phyloP scores from a whole-genome alignment of 1,140 invertebrate genomes.

The Diplogasteroides magnus region DNA sequence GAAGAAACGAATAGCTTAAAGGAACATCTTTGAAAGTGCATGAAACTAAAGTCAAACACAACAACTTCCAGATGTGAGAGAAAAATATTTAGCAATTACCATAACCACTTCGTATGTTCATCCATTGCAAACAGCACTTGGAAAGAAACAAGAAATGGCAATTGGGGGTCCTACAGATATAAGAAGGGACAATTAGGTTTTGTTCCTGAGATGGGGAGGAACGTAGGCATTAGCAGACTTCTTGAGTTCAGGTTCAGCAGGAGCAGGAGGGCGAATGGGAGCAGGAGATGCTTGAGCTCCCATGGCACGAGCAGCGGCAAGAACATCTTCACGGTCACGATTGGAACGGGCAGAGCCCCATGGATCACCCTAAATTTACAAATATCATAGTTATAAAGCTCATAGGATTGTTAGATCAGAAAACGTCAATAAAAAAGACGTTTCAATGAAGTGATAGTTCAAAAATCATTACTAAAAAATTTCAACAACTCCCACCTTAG shows the following conservation, averaged over 20 bases:
- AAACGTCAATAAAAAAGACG: no score
- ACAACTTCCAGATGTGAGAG: no score
- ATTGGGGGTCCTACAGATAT: background rate
- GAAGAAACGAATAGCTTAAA: no score
- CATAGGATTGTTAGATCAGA: background rate
- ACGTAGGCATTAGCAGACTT: constrained; percentile 17
- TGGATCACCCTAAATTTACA: background rate
- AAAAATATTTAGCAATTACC: no score
- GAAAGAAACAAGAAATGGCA: constrained; percentile 5
- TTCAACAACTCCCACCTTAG: background rate
- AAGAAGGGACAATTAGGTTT: constrained; percentile 6
- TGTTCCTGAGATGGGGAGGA: constrained; percentile 24
- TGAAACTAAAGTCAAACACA: no score
- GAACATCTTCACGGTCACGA: constrained; percentile 13
- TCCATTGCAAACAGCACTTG: no score
- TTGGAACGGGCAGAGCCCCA: constrained; percentile 1
- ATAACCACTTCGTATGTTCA: no score
- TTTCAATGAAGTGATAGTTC: background rate
- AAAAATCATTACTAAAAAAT: background rate
- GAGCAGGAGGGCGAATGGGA: constrained; percentile 1
- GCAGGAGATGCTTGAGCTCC: background rate
- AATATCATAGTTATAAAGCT: no score
- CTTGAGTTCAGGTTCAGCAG: background rate
- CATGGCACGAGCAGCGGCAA: constrained; percentile 11
- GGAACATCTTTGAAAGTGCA: no score